phyloP scores from a whole-genome alignment of 2,888 invertebrate species.

The Malthinus flaveolus region DNA sequence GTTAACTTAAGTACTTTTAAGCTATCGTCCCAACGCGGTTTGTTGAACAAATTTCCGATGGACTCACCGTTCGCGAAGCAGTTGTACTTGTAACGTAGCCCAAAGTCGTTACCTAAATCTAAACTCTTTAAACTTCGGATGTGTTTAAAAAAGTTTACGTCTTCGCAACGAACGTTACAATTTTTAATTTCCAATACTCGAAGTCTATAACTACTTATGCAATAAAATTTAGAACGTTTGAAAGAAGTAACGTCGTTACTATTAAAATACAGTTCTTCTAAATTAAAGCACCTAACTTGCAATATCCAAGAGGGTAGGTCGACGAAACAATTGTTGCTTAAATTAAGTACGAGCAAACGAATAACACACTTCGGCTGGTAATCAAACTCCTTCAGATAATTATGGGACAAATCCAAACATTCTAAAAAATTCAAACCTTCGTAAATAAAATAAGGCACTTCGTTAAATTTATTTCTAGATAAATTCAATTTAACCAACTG shows the following conservation, averaged over 20 bases:
- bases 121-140: constrained; percentile 36
- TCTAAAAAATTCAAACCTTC: constrained; percentile 38
- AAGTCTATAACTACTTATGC: constrained; percentile 25
- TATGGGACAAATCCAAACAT: constrained; percentile 39
- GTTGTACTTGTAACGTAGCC: not conserved
- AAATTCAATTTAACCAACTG: constrained; percentile 35
- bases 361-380: constrained; percentile 33
- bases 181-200: constrained; percentile 37
- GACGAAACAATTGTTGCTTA: constrained; percentile 29
- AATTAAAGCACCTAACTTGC: constrained; percentile 30
- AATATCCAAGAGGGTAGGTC: constrained; percentile 45
- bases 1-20: constrained; percentile 39
- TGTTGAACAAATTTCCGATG: constrained; percentile 16
- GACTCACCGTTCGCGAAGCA: not conserved
- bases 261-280: constrained; percentile 40
- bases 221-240: constrained; percentile 19
- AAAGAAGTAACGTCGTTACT: constrained; percentile 36
- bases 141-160: constrained; percentile 32
- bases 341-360: constrained; percentile 37
- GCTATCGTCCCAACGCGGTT: constrained; percentile 32
- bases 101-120: constrained; percentile 33
- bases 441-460: constrained; percentile 39
- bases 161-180: constrained; percentile 32
- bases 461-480: constrained; percentile 34
- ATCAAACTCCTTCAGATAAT: constrained; percentile 31